Evolutionary conservation across 2,888 invertebrate species (phyloP).

Genomic region (Lymantria monacha): DNA sequence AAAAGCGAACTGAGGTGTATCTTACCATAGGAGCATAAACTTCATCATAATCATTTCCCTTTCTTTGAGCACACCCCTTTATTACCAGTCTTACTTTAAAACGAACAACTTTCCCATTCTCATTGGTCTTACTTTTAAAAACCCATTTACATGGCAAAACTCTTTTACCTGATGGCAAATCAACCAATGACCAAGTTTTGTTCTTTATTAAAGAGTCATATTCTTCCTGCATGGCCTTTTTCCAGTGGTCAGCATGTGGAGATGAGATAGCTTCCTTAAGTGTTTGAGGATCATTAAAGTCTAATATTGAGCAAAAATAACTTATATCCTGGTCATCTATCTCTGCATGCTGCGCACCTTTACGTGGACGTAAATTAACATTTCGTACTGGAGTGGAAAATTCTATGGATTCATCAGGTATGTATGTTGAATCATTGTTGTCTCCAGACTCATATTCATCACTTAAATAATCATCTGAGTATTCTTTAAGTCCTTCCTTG

Average conservation of each 20-base stretch:
- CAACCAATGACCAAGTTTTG: background rate
- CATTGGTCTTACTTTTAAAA: slow-evolving; percentile 11
- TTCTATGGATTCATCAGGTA: background rate
- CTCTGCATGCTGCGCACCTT: background rate
- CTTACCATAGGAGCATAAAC: background rate
- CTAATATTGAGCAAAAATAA: background rate
- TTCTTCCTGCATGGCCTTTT: slow-evolving; percentile 6
- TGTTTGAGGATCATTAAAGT: background rate
- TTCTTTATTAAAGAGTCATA: background rate
- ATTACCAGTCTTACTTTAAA: slow-evolving; percentile 13
- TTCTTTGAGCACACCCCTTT: slow-evolving; percentile 3
- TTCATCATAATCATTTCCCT: background rate
- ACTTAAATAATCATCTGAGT: background rate
- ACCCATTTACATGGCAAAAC: slow-evolving; percentile 9
- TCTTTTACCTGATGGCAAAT: slow-evolving; percentile 1
- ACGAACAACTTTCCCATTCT: background rate
- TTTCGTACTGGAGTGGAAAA: background rate
- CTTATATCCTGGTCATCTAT: background rate
- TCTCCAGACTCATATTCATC: background rate
- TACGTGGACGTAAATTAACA: background rate
- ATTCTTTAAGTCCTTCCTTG: background rate
- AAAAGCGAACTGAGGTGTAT: background rate
- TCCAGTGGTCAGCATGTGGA: background rate
- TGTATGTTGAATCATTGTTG: background rate
- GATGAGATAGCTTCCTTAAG: slow-evolving; percentile 3